phyloP scores from a whole-genome alignment of 2,113 vertebrate genomes.

The Amphiprion ocellaris region DNA sequence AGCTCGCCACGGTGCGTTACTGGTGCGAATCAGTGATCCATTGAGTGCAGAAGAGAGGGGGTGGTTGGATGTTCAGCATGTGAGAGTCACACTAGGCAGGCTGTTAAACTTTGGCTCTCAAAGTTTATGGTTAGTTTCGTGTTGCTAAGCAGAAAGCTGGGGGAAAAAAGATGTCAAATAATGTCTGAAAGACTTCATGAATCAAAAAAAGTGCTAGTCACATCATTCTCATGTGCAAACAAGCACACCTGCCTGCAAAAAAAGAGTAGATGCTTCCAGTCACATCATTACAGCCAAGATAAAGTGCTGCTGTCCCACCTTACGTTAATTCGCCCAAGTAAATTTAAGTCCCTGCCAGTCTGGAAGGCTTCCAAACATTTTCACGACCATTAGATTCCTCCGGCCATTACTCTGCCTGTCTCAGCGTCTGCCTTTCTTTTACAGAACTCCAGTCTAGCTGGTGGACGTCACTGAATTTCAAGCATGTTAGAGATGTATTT shows the following conservation, averaged over 20 bases:
- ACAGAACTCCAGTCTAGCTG: constrained; percentile 22
- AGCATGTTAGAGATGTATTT: constrained; percentile 7
- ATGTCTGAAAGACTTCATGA: too few relatives aligned
- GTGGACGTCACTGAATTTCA: constrained; percentile 23
- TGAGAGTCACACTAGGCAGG: constrained; percentile 73
- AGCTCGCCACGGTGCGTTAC: constrained; percentile 61
- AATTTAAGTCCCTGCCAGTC: constrained; percentile 54
- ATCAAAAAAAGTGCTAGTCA: too few relatives aligned
- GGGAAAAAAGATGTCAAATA: too few relatives aligned
- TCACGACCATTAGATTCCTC: constrained; percentile 67
- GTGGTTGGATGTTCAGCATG: constrained; percentile 51
- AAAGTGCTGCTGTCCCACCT: constrained; percentile 58
- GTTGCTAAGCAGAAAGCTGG: neutral
- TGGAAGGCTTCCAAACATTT: constrained; percentile 75
- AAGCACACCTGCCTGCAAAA: too few relatives aligned
- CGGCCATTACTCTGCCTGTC: constrained; percentile 54
- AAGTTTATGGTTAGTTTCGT: constrained; percentile 54
- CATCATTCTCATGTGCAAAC: too few relatives aligned
- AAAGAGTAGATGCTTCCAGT: too few relatives aligned
- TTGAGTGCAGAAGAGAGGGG: constrained; percentile 36
- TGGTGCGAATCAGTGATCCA: constrained; percentile 77
- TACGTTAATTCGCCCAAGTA: constrained; percentile 60
- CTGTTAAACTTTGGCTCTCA: constrained; percentile 75
- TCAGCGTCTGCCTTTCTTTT: constrained; percentile 33
- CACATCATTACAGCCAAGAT: constrained; percentile 48